Evolutionary conservation across 2,888 invertebrate genomes (phyloP), one percentile per base, ranked within the genome.

Genomic region (Catonia carolina): DNA sequence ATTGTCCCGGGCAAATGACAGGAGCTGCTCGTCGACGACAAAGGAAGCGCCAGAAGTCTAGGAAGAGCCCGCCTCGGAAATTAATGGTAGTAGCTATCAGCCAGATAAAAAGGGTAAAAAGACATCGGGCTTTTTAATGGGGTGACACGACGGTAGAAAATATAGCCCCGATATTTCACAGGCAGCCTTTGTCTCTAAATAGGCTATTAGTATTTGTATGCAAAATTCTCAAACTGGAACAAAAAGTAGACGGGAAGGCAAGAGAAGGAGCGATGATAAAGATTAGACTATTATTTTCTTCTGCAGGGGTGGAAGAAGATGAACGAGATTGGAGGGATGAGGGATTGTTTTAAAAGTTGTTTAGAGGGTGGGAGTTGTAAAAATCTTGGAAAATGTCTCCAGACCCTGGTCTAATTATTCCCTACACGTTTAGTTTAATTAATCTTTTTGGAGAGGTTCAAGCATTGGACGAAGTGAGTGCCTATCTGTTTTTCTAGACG

Each of bases 261-360:
- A 42, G 37, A 60, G 56, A 15, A 53, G 37, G 49, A 23, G 59
- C 39, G 59, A 55, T 55, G 53, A 50, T 60, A 54, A 60, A 60
- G 60, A 60, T 60, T 58, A 56, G 53, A 53, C 58, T 56, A 56
- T 60, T 58, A 56, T 60, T 58, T 58, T 56, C 60, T 58, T 56
- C 53, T 58, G 42, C 51, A 57, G 42, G 51, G 37, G 37, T 45
- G 53, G 57, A 51, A 58, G 35, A 48, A 50, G 35, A 42, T 42
- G 18, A n/a, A 12, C 23, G 47, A 35, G 55, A 55, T 53, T 36
- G 50, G 49, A 53, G 45, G 60, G 61, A 48, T 58, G 58, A 59
- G 56, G 59, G 60, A 59, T 63, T 59, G 61, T 61, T 60, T 61
- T 60, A 61, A 63, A 61, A 61, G 58, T 61, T 61, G 59, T 60